Base-by-base conservation (phyloP, 2,888 invertebrate genomes). In the Drosophila nigricruria region DNA sequence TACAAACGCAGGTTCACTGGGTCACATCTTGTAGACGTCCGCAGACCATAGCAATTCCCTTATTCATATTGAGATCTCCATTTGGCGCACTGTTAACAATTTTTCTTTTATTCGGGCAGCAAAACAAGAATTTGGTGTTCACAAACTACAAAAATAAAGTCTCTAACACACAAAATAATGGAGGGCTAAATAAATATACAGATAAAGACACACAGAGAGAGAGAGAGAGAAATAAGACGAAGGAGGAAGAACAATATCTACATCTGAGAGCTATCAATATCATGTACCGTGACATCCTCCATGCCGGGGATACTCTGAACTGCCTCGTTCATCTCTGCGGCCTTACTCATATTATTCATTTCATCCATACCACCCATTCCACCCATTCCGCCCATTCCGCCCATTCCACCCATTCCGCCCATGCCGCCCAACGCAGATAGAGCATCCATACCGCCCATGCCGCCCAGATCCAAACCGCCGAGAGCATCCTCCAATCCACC, bases 381-480 rank as follows among this genome's bases (percentile, higher is more conserved):
- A 0, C 57, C 80, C 54, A 71, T 50, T 4, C 54, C 79, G 0
- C 38, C 70, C 77, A 69, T 50, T 4, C 47, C 70, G 0, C 70
- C 73, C 34, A 79, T 34, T 9, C 60, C 76, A 1, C 59, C 74
- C 66, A 78, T 59, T 18, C 64, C 76, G 0, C 62, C 80, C 59
- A 72, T 64, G 5, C 45, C 74, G 8, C 59, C 43, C 27, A 73
- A 34, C 9, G 53, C 68, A 1, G 62, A 6, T 2, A 69, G 30
- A 12, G 52, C 52, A 8, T 69, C 69, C 58, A 69, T 60, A 27
- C 59, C 68, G 45, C 77, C 68, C 78, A 77, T 77, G 20, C 70
- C 73, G 12, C 53, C 53, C 5, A 66, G 25, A 47, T 54, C 67
- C 20, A 94, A 94, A 45, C 94, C 94, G 20, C 85, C 70, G 14